Evolutionary conservation across 92 coral and sea anemone genomes (phyloP), one percentile per base, ranked within the genome.

Genomic region (Blastomussa wellsi): DNA sequence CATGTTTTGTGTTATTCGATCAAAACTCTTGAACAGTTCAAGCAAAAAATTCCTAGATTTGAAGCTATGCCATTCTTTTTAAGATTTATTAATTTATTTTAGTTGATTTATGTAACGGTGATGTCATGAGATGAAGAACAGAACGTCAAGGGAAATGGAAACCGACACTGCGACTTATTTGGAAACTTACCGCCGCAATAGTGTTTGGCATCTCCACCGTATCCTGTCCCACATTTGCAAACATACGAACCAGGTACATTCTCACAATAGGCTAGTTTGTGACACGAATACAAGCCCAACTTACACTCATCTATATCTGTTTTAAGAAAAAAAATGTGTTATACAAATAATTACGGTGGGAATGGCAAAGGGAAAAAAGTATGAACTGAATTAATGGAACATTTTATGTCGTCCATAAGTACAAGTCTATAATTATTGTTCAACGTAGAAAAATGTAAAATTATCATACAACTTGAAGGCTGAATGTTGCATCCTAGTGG

Each of bases 261-360:
- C 31, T 14, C 77, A 41, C 77, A 73, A 2, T n/a, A 15, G 20
- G 77, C 77, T 39, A n/a, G 14, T 24, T 9, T 35, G 20, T 38
- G 53, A 3, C 77, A 73, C 49, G 77, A n/a, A 35, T 39, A 73
- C 2, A 35, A 9, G 0, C 77, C 55, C 53, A 73, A 7, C 29
- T 41, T 29, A 15, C 77, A 73, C 49, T 73, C 77, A 13, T 73
- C 53, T 17, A 73, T 73, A 73, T 73, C 77, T 73, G 53, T 73
- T 38, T 39, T 19, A 14, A 67, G 3, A 15, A 16, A 67, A 24
- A 67, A 10, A 29, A 29, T 6, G 53, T 0, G 16, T 1, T 2
- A 5, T 5, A 36, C 29, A 9, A 42, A 24, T 37, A 42, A 37
- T 1, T 33, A 2, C 19, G 57, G 19, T 62, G 19, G 5, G 13